Base-by-base conservation (phyloP, 2,113 vertebrate species). In the Brachionichthys hirsutus region DNA sequence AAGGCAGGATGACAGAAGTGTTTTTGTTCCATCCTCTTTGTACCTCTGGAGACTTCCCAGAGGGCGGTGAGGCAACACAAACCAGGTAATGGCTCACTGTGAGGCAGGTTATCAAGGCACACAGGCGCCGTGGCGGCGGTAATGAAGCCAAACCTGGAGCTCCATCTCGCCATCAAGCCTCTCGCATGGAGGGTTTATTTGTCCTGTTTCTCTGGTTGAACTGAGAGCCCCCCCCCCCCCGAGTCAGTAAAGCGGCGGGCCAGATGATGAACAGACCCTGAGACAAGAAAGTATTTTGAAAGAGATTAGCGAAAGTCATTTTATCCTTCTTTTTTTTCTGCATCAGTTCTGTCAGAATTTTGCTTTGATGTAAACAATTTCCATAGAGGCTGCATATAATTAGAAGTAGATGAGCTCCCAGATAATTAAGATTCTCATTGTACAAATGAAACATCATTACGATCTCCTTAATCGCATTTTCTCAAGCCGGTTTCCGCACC, bases 1-100 rank as follows among this genome's bases (percentile, higher is more conserved):
- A 46, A 62, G 62, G 5, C 12, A 55, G 22, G 51, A 50, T 36
- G 8, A 52, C 20, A 19, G 22, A 65, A 72, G 52, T 61, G 72
- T 66, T 80, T n/a, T 81, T 58, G 48, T 67, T 50, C 46, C 54
- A 3, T 36, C 57, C 20, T 53, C 68, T 73, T 67, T 73, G 63
- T 79, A 22, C 46, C 50, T 47, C 63, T 58, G 51, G 51, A 58
- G 69, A 45, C 51, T 18, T 77, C 53, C 67, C 60, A 59, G 57
- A 49, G 16, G 61, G 45, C 60, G 35, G 46, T 24, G 55, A 72
- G 76, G 70, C 54, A 15, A 9, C 53, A 74, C 49, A 61, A 64
- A 62, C 68, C 70, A 77, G 76, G 71, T 87, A 84, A 85, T 82
- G 63, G 63, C 49, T 53, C 68, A 3, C 62, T 41, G 43, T 61